Conservation (phyloP, 2,797 vertebrate genomes). For the Dermochelys coriacea region DNA sequence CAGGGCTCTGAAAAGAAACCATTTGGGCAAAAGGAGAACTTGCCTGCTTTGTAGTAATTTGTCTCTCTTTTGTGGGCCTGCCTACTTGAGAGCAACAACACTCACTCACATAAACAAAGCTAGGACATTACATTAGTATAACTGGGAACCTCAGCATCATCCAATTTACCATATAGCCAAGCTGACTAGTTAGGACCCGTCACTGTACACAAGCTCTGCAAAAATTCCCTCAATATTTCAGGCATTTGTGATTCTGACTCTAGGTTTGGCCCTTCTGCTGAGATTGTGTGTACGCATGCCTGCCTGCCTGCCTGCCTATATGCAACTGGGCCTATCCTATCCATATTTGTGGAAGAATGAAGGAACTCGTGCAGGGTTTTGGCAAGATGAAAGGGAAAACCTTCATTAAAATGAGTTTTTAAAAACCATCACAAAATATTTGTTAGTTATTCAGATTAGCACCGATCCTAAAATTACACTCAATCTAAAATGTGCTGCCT, state of each 20-base stretch:
- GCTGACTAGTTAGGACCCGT: not conserved
- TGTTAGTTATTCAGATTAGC: slow-evolving; percentile 55
- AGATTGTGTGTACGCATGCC: accelerated
- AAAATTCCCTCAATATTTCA: accelerated
- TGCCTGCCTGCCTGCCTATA: not conserved
- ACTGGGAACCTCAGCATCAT: not conserved
- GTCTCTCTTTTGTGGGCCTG: not conserved
- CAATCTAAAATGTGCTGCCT: not conserved
- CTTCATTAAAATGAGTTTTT: slow-evolving; percentile 72
- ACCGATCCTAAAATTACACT: slow-evolving; percentile 35
- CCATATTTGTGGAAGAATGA: slow-evolving; percentile 16
- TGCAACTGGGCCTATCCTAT: not conserved
- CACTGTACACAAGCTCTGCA: not conserved
- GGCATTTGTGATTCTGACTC: accelerated
- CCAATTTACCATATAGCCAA: not conserved
- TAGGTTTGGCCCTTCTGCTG: not conserved
- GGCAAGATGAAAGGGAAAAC: slow-evolving; percentile 61
- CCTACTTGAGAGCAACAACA: not conserved
- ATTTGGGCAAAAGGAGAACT: not conserved
- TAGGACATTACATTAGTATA: not conserved
- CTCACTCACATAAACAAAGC: no score
- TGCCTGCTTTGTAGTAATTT: not conserved
- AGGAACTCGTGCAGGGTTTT: slow-evolving; percentile 55
- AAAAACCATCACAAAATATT: slow-evolving; percentile 51
- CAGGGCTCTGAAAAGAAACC: not conserved